Evolutionary conservation across 2,113 vertebrate species (phyloP).

Genomic region (Lasiurus borealis): DNA sequence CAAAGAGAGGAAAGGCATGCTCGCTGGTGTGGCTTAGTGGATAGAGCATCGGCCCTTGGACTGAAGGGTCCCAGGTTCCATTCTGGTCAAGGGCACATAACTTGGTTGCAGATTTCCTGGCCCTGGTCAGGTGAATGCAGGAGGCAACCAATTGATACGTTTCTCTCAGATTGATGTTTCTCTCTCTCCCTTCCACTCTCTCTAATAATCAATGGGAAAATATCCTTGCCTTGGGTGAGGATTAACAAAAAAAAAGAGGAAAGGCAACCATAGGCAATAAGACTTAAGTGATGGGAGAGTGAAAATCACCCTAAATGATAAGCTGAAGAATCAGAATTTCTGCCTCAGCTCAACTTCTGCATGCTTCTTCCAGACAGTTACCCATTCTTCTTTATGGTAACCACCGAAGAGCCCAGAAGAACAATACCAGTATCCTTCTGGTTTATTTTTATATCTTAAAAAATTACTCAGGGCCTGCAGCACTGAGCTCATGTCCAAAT

Average conservation of each 20-base stretch:
- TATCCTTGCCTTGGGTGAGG: too few relatives aligned
- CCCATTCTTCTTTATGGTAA: conserved; percentile 28
- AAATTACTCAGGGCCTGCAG: conserved; percentile 66
- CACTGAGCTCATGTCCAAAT: conserved; percentile 71
- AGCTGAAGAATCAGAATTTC: not conserved
- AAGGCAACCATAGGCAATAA: not conserved
- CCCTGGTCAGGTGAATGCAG: too few relatives aligned
- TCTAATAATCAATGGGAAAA: too few relatives aligned
- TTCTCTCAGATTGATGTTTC: too few relatives aligned
- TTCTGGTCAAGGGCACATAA: too few relatives aligned
- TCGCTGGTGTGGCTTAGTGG: too few relatives aligned
- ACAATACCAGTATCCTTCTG: not conserved
- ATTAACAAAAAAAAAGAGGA: not conserved
- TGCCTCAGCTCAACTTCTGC: not conserved
- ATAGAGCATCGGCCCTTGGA: too few relatives aligned
- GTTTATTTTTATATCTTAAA: conserved; percentile 70
- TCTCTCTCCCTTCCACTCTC: too few relatives aligned
- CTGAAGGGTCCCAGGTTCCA: too few relatives aligned
- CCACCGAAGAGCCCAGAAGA: not conserved
- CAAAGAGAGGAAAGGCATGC: not conserved
- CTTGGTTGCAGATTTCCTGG: too few relatives aligned
- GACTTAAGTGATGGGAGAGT: not conserved
- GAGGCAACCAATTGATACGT: too few relatives aligned
- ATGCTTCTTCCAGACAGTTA: conserved; percentile 13
- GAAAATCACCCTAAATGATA: not conserved